Evolutionary conservation across 2,797 vertebrate species (phyloP).

Genomic region (Dicrostonyx torquatus): DNA sequence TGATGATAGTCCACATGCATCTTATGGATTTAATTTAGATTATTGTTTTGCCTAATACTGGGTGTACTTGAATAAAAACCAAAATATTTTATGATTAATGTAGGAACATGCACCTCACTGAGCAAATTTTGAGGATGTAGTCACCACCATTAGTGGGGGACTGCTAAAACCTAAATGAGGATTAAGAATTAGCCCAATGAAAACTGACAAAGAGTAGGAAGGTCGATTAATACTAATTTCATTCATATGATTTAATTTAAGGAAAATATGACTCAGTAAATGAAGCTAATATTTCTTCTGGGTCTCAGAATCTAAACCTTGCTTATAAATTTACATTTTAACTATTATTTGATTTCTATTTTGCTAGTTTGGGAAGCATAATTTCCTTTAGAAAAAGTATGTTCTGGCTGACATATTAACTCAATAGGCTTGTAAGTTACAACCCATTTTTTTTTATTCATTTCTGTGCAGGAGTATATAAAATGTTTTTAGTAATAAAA

Average conservation of each 20-base stretch:
- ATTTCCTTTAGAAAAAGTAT: constrained; percentile 55
- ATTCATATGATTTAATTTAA: neutral
- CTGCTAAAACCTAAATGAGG: constrained; percentile 2
- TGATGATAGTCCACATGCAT: neutral
- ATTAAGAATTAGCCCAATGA: constrained; percentile 2
- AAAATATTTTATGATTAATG: constrained; percentile 9
- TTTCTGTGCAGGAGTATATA: constrained; percentile 62
- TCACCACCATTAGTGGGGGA: neutral
- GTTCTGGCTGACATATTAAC: constrained; percentile 55
- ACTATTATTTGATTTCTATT: constrained; percentile 25
- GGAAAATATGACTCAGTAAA: constrained; percentile 24
- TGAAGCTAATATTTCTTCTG: constrained; percentile 51
- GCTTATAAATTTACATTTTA: constrained; percentile 47
- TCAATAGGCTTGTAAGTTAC: constrained; percentile 31
- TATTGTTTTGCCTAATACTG: constrained; percentile 24
- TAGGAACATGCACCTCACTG: neutral
- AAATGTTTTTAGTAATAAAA: constrained; percentile 60
- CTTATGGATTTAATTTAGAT: neutral
- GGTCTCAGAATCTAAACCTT: constrained; percentile 28
- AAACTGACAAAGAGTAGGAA: neutral
- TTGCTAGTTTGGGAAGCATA: constrained; percentile 5
- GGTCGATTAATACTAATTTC: constrained; percentile 18
- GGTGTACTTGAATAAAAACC: neutral
- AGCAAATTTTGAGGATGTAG: neutral
- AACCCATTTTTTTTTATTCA: neutral